Evolutionary conservation across 2,113 vertebrate species (phyloP).

Genomic region (Stegostoma tigrinum): DNA sequence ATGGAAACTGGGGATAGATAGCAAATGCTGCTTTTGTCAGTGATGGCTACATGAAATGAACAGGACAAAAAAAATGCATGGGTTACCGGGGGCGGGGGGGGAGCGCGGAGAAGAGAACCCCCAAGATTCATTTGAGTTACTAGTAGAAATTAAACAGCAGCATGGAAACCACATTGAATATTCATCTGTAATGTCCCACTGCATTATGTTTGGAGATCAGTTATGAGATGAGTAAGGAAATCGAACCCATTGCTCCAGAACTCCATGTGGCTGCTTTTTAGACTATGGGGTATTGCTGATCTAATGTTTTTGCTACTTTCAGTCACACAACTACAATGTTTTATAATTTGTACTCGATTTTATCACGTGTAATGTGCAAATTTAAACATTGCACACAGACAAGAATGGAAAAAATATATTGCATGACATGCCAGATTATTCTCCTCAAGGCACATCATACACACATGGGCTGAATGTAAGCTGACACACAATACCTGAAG

Average conservation of each 20-base stretch:
- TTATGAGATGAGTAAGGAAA: neutral
- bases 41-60: neutral
- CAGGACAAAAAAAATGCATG: neutral
- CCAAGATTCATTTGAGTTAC: neutral
- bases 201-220: neutral
- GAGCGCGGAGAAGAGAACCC: too few species aligned
- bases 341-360: too few species aligned
- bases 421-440: neutral
- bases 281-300: neutral
- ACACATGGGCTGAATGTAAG: neutral
- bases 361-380: neutral
- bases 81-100: neutral
- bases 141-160: neutral
- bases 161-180: neutral
- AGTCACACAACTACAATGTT: neutral
- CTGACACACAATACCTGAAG: neutral
- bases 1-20: neutral
- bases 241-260: neutral
- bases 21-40: neutral
- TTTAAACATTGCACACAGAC: neutral
- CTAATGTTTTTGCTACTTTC: neutral
- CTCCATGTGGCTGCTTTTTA: neutral
- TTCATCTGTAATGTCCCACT: neutral
- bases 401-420: neutral
- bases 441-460: neutral